Evolutionary conservation across 2,888 invertebrate species (phyloP), one percentile per base, ranked within the genome.

Genomic region (Conus canariensis): DNA sequence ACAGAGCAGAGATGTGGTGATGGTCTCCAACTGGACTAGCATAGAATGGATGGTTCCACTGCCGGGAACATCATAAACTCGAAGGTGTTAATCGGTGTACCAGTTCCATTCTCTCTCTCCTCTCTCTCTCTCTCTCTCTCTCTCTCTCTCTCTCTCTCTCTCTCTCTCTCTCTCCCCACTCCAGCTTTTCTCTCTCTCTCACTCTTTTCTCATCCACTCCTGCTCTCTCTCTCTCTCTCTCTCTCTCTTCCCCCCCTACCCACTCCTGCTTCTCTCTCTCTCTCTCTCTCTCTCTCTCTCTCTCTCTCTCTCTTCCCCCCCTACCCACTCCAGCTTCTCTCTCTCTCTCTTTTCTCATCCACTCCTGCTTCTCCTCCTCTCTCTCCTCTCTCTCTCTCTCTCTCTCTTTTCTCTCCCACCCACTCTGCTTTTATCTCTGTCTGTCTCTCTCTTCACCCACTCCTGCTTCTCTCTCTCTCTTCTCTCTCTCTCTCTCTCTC

Each of bases 281-380:
- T 77, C 25, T 77, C 30, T 77, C 77, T 77, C 77, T 77, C 77
- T 77, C 77, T 77, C 77, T 25, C 77, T 77, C 30, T 77, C 14
- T 77, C 77, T 30, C 30, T 77, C 77, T 77, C 77, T 77, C 77
- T 77, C 77, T 77, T 16, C 7, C 10, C 70, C 10, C 22, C 10
- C 22, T 74, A n/a, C n/a, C n/a, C 25, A n/a, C 14, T 25, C 14
- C 77, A 12, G 2, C 25, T 74, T 22, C 70, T 14, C 10, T 16
- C 60, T 64, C 16, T 64, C 60, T 16, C 60, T 64, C 60, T 30
- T 8, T 25, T n/a, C 16, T 4, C 14, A 12, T 14, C 30, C 12
- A 12, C 30, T 30, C 4, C 8, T 30, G 1, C 16, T 16, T 30
- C 8, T 70, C 70, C 22, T 14, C 19, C 30, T 77, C 77, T 77